A percentile compares a stretch with the other conserved stretches of the same genome.
These are phyloP conservation scores for Ursus arctos DNA, from an alignment of 2,113 vertebrate genomes.

Conservation along the genomic window DNA sequence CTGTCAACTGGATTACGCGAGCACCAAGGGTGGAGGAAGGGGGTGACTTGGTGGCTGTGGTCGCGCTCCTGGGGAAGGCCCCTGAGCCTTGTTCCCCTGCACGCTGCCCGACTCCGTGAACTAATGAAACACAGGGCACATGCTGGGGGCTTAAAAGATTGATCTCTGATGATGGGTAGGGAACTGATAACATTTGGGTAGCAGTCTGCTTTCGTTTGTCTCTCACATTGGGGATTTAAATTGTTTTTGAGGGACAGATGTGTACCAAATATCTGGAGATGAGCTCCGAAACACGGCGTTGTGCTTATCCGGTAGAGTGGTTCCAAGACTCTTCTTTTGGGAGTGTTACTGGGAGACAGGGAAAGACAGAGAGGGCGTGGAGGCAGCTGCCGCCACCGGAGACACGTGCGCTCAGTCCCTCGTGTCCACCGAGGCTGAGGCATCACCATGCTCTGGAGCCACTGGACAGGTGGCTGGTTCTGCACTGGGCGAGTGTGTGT, in stretches of 20 bases:
- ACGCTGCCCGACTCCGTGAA: too few species aligned
- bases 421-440: neutral
- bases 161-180: neutral
- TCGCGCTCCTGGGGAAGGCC: fast-evolving
- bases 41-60: fast-evolving
- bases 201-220: neutral
- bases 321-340: neutral
- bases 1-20: fast-evolving
- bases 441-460: neutral
- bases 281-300: fast-evolving
- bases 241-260: neutral
- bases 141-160: neutral
- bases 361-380: neutral
- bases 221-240: neutral
- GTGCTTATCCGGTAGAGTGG: neutral
- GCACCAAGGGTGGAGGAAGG: neutral
- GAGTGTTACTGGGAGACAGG: neutral
- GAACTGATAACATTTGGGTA: neutral
- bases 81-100: fast-evolving
- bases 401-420: neutral
- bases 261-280: neutral
- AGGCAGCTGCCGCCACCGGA: neutral
- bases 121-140: fast-evolving
- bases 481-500: slow-evolving; percentile 69
- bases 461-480: neutral